phyloP scores from a whole-genome alignment of 2,113 vertebrate genomes.

The Peromyscus leucopus region DNA sequence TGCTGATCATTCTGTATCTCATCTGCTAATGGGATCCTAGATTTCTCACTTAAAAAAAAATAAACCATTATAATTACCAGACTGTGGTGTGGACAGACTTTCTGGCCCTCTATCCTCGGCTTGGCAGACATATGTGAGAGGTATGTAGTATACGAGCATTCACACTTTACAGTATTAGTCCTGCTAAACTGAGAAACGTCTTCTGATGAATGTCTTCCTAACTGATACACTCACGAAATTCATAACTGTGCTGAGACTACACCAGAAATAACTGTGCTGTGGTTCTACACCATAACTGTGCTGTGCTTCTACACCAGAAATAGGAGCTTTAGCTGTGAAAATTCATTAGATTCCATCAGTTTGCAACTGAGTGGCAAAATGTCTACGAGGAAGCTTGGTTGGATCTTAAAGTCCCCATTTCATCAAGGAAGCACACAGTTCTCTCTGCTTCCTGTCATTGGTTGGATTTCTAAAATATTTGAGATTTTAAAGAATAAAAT shows the following conservation, averaged over 20 bases:
- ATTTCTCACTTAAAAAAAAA: not conserved
- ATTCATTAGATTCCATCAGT: not conserved
- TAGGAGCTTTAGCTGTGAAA: not conserved
- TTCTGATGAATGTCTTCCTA: not conserved
- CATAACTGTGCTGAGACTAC: not conserved
- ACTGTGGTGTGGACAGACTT: not conserved
- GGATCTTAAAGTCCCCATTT: not conserved
- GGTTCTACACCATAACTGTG: not conserved
- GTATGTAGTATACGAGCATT: accelerated
- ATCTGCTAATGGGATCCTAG: not conserved
- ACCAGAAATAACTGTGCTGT: conserved; percentile 11
- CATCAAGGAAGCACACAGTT: not conserved
- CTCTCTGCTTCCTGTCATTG: not conserved
- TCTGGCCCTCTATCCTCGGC: not conserved
- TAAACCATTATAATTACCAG: not conserved
- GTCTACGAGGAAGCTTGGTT: not conserved
- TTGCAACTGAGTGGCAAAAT: not conserved
- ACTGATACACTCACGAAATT: not conserved
- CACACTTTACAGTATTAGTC: not conserved
- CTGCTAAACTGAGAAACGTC: not conserved
- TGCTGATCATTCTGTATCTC: not conserved
- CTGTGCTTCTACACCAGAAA: not conserved
- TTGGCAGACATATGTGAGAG: not conserved
- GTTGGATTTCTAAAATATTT: not conserved
- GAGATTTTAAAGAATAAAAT: conserved; percentile 26